These are phyloP conservation scores for Mus spicilegus DNA, from an alignment of 2,113 vertebrate species.

Conservation along the genomic window DNA sequence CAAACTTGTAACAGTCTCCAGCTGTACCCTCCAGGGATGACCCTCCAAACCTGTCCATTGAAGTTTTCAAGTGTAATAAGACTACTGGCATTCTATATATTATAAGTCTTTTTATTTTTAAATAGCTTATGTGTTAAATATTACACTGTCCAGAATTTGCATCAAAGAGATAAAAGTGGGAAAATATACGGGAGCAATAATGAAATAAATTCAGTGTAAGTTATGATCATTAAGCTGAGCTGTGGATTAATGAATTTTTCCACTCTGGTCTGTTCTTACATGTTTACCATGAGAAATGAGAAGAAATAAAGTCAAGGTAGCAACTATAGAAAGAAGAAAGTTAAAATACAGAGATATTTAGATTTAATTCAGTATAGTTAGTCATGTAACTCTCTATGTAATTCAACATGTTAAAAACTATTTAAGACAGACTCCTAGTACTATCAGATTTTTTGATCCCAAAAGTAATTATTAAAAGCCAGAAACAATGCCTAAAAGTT, in stretches of 20 bases:
- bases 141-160: background rate
- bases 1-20: background rate
- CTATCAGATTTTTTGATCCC: constrained; percentile 39
- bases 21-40: background rate
- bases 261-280: background rate
- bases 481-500: background rate
- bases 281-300: background rate
- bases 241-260: background rate
- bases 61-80: background rate
- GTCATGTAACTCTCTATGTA: background rate
- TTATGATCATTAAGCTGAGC: background rate
- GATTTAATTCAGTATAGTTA: background rate
- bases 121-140: background rate
- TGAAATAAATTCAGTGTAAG: background rate
- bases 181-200: background rate
- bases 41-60: background rate
- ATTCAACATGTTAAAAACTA: background rate
- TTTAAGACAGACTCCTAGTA: constrained; percentile 12
- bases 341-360: constrained; percentile 42
- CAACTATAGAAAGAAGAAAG: background rate
- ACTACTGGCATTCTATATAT: background rate
- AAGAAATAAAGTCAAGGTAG: constrained; percentile 18
- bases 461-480: background rate
- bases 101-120: background rate
- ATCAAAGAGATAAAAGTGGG: background rate